phyloP scores from a whole-genome alignment of 2,888 invertebrate genomes.

The Plebejus argus region DNA sequence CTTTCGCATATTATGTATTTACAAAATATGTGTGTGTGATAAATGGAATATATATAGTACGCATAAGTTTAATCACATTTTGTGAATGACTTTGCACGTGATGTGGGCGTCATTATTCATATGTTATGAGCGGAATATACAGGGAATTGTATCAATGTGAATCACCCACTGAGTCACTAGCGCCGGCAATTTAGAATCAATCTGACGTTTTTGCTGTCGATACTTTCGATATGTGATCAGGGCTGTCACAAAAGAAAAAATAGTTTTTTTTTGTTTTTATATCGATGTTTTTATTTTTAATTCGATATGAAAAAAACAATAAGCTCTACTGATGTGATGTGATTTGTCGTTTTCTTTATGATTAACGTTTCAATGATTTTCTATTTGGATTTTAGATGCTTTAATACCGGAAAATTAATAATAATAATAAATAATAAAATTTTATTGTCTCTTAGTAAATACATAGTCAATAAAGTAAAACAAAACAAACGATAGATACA shows the following conservation, averaged over 20 bases:
- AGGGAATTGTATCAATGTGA: constrained; percentile 49
- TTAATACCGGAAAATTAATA: background rate
- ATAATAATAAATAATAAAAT: too few relatives aligned
- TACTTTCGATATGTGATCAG: constrained; percentile 47
- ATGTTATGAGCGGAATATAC: constrained; percentile 39
- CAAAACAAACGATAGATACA: too few relatives aligned
- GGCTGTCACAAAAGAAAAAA: constrained; percentile 33
- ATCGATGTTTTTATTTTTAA: background rate
- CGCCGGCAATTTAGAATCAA: constrained; percentile 61
- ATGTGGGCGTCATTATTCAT: constrained; percentile 42
- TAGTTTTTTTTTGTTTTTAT: background rate
- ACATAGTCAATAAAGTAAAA: too few relatives aligned
- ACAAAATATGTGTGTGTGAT: too few relatives aligned
- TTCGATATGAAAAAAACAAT: background rate
- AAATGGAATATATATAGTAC: too few relatives aligned
- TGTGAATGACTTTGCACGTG: background rate
- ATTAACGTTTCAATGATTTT: too few relatives aligned
- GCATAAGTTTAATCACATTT: background rate
- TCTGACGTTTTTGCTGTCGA: constrained; percentile 58
- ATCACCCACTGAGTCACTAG: constrained; percentile 54
- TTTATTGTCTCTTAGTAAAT: too few relatives aligned
- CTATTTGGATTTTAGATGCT: too few relatives aligned
- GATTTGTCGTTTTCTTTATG: too few relatives aligned
- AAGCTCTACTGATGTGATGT: too few relatives aligned
- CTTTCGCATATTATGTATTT: too few relatives aligned